These are phyloP conservation scores for Hydrolagus colliei DNA, from an alignment of 2,797 vertebrate species.

Conservation along the genomic window DNA sequence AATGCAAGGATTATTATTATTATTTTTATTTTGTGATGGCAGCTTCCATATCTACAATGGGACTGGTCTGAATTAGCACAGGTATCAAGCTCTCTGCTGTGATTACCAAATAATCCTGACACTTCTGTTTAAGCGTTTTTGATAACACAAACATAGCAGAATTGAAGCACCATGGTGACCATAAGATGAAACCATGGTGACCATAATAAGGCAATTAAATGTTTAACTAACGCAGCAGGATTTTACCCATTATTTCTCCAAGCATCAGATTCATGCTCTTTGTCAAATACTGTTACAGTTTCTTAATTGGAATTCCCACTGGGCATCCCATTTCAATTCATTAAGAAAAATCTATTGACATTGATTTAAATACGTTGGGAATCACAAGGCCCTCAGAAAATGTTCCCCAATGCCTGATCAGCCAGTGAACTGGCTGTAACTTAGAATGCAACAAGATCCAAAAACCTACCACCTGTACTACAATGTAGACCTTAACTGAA, in stretches of 20 bases:
- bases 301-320: not conserved
- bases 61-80: no score
- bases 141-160: not conserved
- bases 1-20: no score
- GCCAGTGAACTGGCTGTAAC: not conserved
- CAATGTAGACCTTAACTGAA: not conserved
- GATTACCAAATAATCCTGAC: no score
- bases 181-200: not conserved
- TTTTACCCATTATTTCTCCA: not conserved
- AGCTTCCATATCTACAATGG: no score
- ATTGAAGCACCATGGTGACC: not conserved
- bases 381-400: not conserved
- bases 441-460: not conserved
- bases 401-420: not conserved
- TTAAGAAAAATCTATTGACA: not conserved
- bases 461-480: not conserved
- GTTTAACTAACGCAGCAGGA: not conserved
- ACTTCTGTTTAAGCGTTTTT: not conserved
- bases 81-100: no score
- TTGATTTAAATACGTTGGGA: not conserved
- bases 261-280: not conserved
- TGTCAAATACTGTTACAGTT: not conserved
- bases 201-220: not conserved
- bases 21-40: no score
- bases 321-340: not conserved